Evolutionary conservation across 2,888 invertebrate species (phyloP).

Genomic region (Hymenopus coronatus): DNA sequence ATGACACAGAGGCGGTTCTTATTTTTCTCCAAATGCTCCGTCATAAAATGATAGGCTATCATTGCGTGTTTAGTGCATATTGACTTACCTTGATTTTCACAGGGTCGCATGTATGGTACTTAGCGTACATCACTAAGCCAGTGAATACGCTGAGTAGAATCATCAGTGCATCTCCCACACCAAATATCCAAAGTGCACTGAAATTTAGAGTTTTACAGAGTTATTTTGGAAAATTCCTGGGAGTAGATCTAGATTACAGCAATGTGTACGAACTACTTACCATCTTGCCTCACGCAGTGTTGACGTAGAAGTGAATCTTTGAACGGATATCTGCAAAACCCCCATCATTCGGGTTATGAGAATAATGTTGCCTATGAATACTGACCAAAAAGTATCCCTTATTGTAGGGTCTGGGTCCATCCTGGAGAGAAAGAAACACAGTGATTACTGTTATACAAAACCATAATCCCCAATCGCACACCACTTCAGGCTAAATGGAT

Average conservation of each 20-base stretch:
- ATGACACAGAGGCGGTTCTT: too few species aligned
- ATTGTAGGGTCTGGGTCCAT: conserved; percentile 59
- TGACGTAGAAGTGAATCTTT: conserved; percentile 59
- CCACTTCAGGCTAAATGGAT: too few species aligned
- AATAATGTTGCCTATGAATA: conserved; percentile 56
- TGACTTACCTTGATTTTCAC: conserved; percentile 41
- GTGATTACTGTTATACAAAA: not conserved
- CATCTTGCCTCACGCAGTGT: not conserved
- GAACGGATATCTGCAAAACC: conserved; percentile 57
- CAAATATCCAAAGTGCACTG: conserved; percentile 65
- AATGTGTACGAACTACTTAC: not conserved
- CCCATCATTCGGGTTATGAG: conserved; percentile 57
- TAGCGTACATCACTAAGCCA: conserved; percentile 70
- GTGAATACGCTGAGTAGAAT: conserved; percentile 66
- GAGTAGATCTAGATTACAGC: not conserved
- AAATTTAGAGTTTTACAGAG: not conserved
- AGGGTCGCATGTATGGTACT: conserved; percentile 74
- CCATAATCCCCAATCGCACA: too few species aligned
- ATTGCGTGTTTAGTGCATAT: not conserved
- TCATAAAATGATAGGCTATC: too few species aligned
- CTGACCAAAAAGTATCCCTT: conserved; percentile 60
- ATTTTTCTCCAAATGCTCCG: too few species aligned
- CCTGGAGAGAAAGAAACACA: conserved; percentile 44
- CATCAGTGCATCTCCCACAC: conserved; percentile 59
- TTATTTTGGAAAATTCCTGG: not conserved